phyloP scores from a whole-genome alignment of 2,113 vertebrate species.

The Atrichornis clamosus region DNA sequence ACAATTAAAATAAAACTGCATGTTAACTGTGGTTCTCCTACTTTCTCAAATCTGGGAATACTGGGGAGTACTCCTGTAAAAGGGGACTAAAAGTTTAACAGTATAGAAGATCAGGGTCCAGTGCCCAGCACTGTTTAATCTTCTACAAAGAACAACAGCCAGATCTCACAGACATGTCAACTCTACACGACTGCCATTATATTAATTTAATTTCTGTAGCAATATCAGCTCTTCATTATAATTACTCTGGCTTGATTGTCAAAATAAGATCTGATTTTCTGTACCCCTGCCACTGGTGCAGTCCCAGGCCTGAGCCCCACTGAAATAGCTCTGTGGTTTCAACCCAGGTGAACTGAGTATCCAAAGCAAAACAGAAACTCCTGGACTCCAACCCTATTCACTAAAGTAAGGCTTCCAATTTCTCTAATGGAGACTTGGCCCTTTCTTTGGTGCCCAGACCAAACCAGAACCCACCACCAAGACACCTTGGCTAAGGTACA shows the following conservation, averaged over 20 bases:
- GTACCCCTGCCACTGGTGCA: not conserved
- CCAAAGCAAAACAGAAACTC: not conserved
- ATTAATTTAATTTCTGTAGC: not conserved
- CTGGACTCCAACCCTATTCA: not conserved
- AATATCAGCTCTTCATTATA: not conserved
- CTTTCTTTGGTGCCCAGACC: not conserved
- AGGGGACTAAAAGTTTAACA: not conserved
- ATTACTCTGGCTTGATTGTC: not conserved
- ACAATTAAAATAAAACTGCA: not conserved
- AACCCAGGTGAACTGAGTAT: not conserved
- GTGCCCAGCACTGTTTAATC: not conserved
- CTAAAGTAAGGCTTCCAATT: not conserved
- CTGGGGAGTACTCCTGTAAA: not conserved
- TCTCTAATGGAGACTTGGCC: not conserved
- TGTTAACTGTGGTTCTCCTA: not conserved
- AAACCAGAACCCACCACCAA: not conserved
- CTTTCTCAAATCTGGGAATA: not conserved
- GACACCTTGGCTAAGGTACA: fast-evolving
- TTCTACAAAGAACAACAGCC: not conserved
- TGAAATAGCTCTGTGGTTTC: not conserved
- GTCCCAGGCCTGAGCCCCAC: not conserved
- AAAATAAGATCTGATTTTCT: not conserved
- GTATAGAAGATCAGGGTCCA: not conserved
- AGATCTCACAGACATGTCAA: not conserved
- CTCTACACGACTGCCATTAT: not conserved